Evolutionary conservation across 2,888 invertebrate species (phyloP).

Genomic region (Campopleginae sp.): DNA sequence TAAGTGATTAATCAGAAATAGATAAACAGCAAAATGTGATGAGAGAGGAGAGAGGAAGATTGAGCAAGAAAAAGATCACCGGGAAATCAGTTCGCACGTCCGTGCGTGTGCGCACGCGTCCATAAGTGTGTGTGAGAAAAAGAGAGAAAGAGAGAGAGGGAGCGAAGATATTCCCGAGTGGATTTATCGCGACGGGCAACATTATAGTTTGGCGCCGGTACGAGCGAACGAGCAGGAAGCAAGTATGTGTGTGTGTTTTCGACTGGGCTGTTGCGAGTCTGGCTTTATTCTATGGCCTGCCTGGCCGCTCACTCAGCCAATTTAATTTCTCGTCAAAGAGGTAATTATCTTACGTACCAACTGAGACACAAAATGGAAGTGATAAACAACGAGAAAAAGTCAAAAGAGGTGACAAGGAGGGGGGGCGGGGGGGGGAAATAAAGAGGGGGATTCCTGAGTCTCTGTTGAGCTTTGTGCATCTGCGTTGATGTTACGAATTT

Average conservation of each 20-base stretch:
- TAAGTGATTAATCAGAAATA: constrained; percentile 20
- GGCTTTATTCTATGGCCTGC: constrained; percentile 22
- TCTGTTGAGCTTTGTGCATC: constrained; percentile 1
- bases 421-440: background rate
- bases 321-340: constrained; percentile 71
- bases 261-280: constrained; percentile 25
- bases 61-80: background rate
- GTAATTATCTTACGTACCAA: constrained; percentile 68
- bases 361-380: background rate
- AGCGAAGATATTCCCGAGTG: constrained; percentile 57
- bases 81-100: background rate
- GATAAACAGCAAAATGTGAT: constrained; percentile 21
- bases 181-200: constrained; percentile 72
- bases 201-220: constrained; percentile 70
- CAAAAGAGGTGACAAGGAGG: constrained; percentile 3
- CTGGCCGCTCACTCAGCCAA: constrained; percentile 64
- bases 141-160: constrained; percentile 29
- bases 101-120: background rate
- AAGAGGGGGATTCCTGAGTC: constrained; percentile 4
- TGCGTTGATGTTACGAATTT: constrained; percentile 19
- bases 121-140: constrained; percentile 15
- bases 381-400: constrained; percentile 16
- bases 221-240: constrained; percentile 35
- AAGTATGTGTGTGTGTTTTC: background rate
- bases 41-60: constrained; percentile 6